phyloP scores from a whole-genome alignment of 2,797 vertebrate genomes.

The Syngnathus acus region DNA sequence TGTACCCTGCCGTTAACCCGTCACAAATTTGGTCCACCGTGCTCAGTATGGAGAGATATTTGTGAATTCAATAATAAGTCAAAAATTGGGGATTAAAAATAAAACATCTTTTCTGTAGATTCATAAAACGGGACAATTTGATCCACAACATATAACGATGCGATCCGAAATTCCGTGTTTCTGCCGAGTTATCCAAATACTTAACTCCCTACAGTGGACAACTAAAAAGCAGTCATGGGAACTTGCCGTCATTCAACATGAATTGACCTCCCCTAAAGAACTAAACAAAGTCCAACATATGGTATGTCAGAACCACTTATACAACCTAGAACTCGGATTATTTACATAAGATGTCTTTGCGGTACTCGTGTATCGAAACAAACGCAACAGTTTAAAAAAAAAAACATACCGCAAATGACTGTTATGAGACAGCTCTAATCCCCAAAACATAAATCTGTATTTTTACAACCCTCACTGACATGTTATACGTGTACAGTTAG shows the following conservation, averaged over 20 bases:
- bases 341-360: not conserved
- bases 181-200: not conserved
- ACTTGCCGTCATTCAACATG: not conserved
- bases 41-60: no score
- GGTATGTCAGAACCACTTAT: not conserved
- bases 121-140: not conserved
- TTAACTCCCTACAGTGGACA: not conserved
- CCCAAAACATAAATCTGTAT: not conserved
- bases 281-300: not conserved
- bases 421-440: not conserved
- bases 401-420: slow-evolving; percentile 1
- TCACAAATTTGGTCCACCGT: no score
- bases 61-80: not conserved
- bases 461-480: not conserved
- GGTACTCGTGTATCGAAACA: not conserved
- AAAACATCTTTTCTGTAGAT: not conserved
- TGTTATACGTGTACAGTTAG: not conserved
- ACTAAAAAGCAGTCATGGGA: slow-evolving; percentile 9
- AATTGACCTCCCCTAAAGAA: not conserved
- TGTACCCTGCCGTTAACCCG: no score
- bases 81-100: not conserved
- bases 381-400: not conserved
- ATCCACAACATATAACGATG: not conserved
- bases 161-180: not conserved
- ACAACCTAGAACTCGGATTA: not conserved